Evolutionary conservation across 2,113 vertebrate genomes (phyloP), one percentile per base, ranked within the genome.

Genomic region (Vulpes lagopus): DNA sequence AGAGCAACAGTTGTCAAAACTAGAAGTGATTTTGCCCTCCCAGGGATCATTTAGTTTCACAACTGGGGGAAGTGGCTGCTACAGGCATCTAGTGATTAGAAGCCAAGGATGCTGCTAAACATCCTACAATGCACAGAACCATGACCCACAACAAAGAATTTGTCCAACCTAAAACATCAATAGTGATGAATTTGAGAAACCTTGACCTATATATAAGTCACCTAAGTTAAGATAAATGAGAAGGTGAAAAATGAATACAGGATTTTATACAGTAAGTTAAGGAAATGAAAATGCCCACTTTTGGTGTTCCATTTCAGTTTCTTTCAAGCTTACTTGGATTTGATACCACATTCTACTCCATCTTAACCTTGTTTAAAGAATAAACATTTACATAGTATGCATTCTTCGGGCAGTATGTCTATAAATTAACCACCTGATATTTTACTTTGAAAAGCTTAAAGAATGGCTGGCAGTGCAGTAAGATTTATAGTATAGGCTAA

Each of bases 201-300:
- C 20, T 38, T 93, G n/a, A 91, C 14, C 49, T 62, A 79, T 79
- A 92, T 62, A 79, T 79, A 92, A 81, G 23, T 85, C 51, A 71
- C 91, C 35, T 80, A 91, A 85, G 74, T 81, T 92, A 91, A 94
- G 91, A 74, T 76, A 97, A 98, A 89, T 60, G 35, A 97, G 74
- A 96, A 98, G 96, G 87, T 97, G 95, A 98, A 0, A 97, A 97
- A 97, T 59, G 35, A 89, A 96, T 95, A 69, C 30, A 94, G 90
- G 83, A 95, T 93, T 96, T 96, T 88, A 97, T 65, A 96, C 60
- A 98, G 35, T 35, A 97, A 71, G 55, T 59, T 97, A 81, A 95
- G 30, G 91, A 98, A 98, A 97, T 57, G 78, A 92, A 98, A 98
- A 97, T 93, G 51, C 14, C 35, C 86, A 80, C 14, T 10, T 85